These are phyloP conservation scores for Sparidentex hasta DNA, from an alignment of 2,797 vertebrate genomes.

Conservation along the genomic window DNA sequence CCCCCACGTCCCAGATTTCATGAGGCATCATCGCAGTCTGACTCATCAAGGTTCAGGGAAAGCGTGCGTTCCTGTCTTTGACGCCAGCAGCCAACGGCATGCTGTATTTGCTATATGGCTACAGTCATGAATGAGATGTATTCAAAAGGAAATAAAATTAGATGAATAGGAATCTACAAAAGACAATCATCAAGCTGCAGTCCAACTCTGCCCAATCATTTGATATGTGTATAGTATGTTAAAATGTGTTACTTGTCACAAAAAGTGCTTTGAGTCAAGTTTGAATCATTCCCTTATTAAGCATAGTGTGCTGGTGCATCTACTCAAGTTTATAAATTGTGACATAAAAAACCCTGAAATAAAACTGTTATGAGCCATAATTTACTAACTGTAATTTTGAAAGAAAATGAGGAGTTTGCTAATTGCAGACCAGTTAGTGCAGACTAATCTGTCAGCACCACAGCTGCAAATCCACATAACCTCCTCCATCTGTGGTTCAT, in stretches of 20 bases:
- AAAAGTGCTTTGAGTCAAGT: constrained; percentile 30
- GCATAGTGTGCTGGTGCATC: constrained; percentile 1
- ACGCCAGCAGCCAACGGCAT: neutral
- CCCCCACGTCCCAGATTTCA: neutral
- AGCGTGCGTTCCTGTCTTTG: neutral
- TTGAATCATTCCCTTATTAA: constrained; percentile 35
- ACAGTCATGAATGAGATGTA: neutral
- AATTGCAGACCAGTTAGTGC: constrained; percentile 40
- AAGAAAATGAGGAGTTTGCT: constrained; percentile 23
- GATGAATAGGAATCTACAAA: neutral
- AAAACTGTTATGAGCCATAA: constrained; percentile 33
- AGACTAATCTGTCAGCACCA: constrained; percentile 31
- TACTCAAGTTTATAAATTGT: constrained; percentile 37
- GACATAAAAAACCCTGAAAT: constrained; percentile 46
- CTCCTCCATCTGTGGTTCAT: constrained; percentile 26
- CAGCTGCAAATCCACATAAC: constrained; percentile 22
- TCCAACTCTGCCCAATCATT: neutral
- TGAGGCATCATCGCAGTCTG: neutral
- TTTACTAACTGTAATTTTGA: constrained; percentile 36
- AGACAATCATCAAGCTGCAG: neutral
- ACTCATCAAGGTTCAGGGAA: neutral
- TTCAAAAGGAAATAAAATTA: neutral
- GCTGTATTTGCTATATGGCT: neutral
- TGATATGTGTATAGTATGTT: neutral
- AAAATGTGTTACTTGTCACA: constrained; percentile 24